Percentiles rank a stretch among this genome's conserved stretches.
Conservation (phyloP, 2,113 vertebrate genomes). For the Fulica atra region DNA sequence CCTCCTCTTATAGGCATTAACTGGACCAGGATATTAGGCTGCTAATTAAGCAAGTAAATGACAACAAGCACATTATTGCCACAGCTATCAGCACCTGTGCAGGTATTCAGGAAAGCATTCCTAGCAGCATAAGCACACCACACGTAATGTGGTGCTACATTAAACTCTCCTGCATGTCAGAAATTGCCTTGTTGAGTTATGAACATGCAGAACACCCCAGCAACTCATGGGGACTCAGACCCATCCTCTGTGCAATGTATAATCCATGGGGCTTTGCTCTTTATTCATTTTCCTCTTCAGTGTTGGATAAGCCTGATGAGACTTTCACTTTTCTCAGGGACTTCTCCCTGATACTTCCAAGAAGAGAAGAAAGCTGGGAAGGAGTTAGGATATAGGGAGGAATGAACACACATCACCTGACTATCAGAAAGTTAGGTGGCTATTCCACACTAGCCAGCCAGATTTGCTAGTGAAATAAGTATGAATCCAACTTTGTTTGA, state of each 20-base stretch:
- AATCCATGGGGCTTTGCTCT: rapidly evolving
- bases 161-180: background rate
- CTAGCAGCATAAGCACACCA: background rate
- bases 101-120: constrained; percentile 17
- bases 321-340: background rate
- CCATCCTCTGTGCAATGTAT: background rate
- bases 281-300: background rate
- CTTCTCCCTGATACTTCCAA: background rate
- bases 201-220: background rate
- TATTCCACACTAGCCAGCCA: background rate
- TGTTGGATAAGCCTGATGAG: rapidly evolving
- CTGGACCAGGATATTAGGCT: constrained; percentile 61
- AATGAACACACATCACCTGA: too few species aligned
- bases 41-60: constrained; percentile 68
- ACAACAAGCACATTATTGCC: constrained; percentile 17
- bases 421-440: background rate
- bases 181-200: background rate
- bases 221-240: background rate
- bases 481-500: background rate
- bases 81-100: constrained; percentile 7
- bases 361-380: background rate
- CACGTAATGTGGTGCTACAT: background rate
- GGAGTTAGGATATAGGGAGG: background rate
- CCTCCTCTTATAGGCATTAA: constrained; percentile 48
- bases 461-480: background rate